Evolutionary conservation across 2,113 vertebrate genomes (phyloP), one percentile per base, ranked within the genome.

Genomic region (Phylloscopus trochiloides): DNA sequence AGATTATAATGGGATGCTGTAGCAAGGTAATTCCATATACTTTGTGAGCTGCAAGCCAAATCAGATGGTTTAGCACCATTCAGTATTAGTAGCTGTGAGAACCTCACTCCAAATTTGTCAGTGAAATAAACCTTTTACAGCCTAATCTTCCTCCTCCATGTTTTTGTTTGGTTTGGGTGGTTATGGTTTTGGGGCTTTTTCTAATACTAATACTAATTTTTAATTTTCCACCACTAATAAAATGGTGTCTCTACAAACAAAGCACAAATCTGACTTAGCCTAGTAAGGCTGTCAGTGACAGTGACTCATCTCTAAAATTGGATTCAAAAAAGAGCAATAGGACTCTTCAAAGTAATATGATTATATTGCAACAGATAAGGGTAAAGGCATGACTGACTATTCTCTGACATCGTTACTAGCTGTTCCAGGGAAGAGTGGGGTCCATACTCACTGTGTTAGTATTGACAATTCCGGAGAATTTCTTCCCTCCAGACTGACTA

Each of bases 131-230:
- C 4, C 9, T 11, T 88, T 92, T 93, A 34, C 20, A 75, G 59
- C 10, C 19, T 78, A 77, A 78, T 78, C 36, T 80, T 80, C 34
- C 34, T 89, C 45, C 38, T 73, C 25, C 25, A 16, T 32, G 42
- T 34, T 88, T 88, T 52, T 67, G 4, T 59, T 73, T 66, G 8
- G 0, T 54, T 73, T 59, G 8, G 0, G 47, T 52, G 10, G 11
- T 61, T n/a, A n/a, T 0, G 0, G 19, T 42, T 65, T 14, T 17
- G 4, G 11, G 7, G 0, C 3, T n/a, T 59, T 43, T 88, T 66
- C 14, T 18, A 43, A 43, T 17, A 43, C 26, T 40, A 61, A 38
- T 42, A 42, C 32, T 86, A 74, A 66, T 3, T 2, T 36, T 71
- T 95, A 90, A 86, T 84, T 40, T 52, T 87, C 50, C 25, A 72